phyloP scores from a whole-genome alignment of 2,888 invertebrate genomes.

The Tipula confusa region DNA sequence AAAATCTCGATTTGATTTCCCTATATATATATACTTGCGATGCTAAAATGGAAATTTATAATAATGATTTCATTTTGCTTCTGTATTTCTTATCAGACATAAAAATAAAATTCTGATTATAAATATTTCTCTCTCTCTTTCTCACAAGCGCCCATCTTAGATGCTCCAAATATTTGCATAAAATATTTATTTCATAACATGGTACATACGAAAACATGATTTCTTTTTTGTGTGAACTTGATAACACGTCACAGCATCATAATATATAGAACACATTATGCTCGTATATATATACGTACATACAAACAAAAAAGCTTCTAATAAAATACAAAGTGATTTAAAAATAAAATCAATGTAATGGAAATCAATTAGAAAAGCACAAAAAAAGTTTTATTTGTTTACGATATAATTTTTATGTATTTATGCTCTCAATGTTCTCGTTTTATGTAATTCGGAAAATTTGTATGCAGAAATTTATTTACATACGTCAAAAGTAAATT shows the following conservation, averaged over 20 bases:
- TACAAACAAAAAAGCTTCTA: background rate
- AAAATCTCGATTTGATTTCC: background rate
- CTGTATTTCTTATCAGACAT: background rate
- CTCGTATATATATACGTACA: too few relatives aligned
- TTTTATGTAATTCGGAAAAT: background rate
- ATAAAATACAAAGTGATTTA: background rate
- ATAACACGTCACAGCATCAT: background rate
- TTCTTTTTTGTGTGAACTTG: background rate
- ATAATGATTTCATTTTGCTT: background rate
- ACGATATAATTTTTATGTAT: background rate
- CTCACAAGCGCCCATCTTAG: background rate
- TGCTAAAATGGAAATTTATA: background rate
- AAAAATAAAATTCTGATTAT: background rate
- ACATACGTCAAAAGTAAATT: too few relatives aligned
- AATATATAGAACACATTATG: background rate
- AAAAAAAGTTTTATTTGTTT: background rate
- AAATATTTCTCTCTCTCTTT: background rate
- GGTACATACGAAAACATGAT: background rate
- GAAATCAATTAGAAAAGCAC: constrained; percentile 6
- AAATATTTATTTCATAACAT: background rate
- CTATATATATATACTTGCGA: background rate
- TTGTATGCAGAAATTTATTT: too few relatives aligned
- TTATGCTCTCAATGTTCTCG: background rate
- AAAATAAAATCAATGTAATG: background rate
- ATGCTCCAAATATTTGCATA: background rate